A percentile compares a stretch with the other conserved stretches of the same genome.
Conservation (phyloP, 2,888 invertebrate species). For the Hirtodrosophila cameraria region DNA sequence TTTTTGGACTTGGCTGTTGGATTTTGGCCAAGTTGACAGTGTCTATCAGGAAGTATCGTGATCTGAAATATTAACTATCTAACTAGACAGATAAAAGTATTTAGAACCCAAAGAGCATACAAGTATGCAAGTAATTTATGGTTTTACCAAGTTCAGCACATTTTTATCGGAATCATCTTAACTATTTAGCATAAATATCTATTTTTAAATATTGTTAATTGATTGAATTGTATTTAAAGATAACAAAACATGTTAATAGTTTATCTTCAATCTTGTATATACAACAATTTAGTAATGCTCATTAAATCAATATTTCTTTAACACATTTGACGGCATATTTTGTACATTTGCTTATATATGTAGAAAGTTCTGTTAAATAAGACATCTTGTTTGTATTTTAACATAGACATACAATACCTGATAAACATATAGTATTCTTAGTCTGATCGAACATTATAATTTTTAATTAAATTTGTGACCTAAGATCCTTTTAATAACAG, state of each 20-base stretch:
- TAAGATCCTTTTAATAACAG: no score
- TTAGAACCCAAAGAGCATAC: slow-evolving; percentile 11
- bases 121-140: neutral
- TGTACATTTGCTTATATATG: neutral
- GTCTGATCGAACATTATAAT: no score
- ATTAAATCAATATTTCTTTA: neutral
- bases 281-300: neutral
- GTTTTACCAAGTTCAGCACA: no score
- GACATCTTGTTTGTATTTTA: no score
- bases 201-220: neutral
- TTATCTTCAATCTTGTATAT: neutral
- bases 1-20: slow-evolving; percentile 2
- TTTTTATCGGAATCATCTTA: no score
- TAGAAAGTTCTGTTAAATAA: no score
- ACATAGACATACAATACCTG: no score
- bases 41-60: slow-evolving; percentile 30
- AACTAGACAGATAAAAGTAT: neutral
- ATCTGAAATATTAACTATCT: slow-evolving; percentile 50
- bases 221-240: neutral
- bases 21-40: neutral
- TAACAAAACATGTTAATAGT: neutral
- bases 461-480: no score
- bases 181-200: neutral
- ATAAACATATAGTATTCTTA: no score
- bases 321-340: neutral